Base-by-base conservation (phyloP, 2,888 invertebrate species). In the Ormyrus thymus region DNA sequence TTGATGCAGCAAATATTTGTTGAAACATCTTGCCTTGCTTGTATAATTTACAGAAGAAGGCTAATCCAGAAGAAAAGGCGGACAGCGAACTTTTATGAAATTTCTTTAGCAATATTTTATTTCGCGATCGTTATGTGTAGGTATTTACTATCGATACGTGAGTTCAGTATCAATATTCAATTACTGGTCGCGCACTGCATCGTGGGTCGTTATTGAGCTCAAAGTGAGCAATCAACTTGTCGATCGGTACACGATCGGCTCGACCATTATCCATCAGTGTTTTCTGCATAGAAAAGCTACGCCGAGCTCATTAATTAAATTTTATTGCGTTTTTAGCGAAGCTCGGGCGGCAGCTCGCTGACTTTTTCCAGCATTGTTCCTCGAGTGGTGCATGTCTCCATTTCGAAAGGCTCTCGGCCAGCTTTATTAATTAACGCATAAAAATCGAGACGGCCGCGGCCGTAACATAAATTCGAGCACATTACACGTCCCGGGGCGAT, bases 221-320 rank as follows among this genome's bases (percentile, higher is more conserved):
- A 55, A 64, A 73, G 78, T 78, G 78, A 78, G 73, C 62, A 73
- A 73, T 78, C 73, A 73, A 78, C 78, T 73, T 58, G 73, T 78
- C 73, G 73, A 73, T 78, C 62, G 66, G 7, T 68, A 61, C 71
- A 66, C 71, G 64, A 70, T 65, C 70, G 51, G n/a, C 56, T 50
- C 11, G 45, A 15, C 51, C 53, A 70, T 70, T 70, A 76, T 77
- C 53, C 56, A 56, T 55, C 69, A 8, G 50, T 13, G 15, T 55
- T 51, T 71, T 71, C 59, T 61, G 59, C 66, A 53, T 53, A 13
- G 61, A 72, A 59, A 72, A 48, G n/a, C 43, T 78, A 69, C 69
- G 29, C 73, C 53, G 69, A 7, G 78, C 68, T 78, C 78, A 69
- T 78, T 73, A 78, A 73, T 78, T 78, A 78, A 69, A 64, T 73